These are phyloP conservation scores for Monochamus saltuarius DNA, from an alignment of 1,140 invertebrate species.

Conservation along the genomic window DNA sequence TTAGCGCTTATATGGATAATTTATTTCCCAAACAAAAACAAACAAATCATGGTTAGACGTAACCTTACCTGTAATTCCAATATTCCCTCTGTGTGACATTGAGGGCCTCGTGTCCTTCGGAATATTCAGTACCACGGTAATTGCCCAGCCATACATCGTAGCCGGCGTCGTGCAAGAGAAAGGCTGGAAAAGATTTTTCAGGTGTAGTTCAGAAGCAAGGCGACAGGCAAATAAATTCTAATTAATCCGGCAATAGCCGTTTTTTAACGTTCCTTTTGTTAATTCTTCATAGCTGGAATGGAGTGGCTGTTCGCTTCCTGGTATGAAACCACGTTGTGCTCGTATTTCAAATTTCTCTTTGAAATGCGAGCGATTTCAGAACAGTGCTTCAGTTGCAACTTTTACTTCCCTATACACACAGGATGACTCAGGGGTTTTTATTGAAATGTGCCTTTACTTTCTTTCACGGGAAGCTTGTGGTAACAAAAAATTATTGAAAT, in stretches of 20 bases:
- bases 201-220: not conserved
- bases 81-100: slow-evolving; percentile 51
- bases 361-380: not conserved
- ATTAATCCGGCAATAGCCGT: not conserved
- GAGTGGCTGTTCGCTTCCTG: not conserved
- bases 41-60: not conserved
- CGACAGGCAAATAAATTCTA: not conserved
- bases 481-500: too few species aligned
- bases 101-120: slow-evolving; percentile 53
- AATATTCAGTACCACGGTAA: slow-evolving; percentile 66
- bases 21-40: not conserved
- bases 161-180: slow-evolving; percentile 56
- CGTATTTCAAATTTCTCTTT: not conserved
- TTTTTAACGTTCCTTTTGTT: not conserved
- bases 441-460: not conserved
- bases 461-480: not conserved
- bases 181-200: slow-evolving; percentile 37
- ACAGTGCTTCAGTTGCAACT: too few species aligned
- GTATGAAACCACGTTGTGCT: not conserved
- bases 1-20: too few species aligned
- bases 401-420: too few species aligned
- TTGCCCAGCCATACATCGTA: slow-evolving; percentile 74
- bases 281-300: not conserved
- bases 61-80: slow-evolving; percentile 62
- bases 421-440: too few species aligned